These are phyloP conservation scores for Odontamblyopus rebecca DNA, from an alignment of 2,797 vertebrate genomes.

Conservation along the genomic window DNA sequence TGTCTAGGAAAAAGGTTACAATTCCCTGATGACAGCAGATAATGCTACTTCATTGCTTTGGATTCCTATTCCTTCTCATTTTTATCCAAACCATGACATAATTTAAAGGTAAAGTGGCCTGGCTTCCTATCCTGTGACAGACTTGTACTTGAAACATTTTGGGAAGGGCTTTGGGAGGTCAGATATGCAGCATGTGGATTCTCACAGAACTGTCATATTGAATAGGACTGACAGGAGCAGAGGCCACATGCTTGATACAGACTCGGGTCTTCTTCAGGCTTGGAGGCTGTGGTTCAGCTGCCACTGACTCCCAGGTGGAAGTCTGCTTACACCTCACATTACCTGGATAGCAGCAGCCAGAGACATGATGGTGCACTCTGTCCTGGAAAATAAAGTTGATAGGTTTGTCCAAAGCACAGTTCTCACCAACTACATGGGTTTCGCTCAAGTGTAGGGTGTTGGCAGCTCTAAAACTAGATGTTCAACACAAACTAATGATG, in stretches of 20 bases:
- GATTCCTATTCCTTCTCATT: constrained; percentile 35
- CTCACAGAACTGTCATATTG: constrained; percentile 50
- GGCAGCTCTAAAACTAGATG: background rate
- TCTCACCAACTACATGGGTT: background rate
- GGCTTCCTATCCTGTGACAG: constrained; percentile 13
- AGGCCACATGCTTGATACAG: constrained; percentile 67
- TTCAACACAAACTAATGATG: constrained; percentile 1
- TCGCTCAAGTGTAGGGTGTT: background rate
- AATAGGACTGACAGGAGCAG: constrained; percentile 48
- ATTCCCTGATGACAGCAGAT: constrained; percentile 75
- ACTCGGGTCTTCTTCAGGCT: constrained; percentile 54
- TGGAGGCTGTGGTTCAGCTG: constrained; percentile 35
- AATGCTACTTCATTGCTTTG: constrained; percentile 65
- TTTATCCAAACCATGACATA: constrained; percentile 22
- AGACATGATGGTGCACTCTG: constrained; percentile 84
- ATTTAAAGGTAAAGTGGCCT: constrained; percentile 17
- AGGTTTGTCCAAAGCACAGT: constrained; percentile 52
- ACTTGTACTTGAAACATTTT: constrained; percentile 33
- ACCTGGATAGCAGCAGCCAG: constrained; percentile 82
- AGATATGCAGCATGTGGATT: constrained; percentile 60
- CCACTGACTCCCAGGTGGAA: constrained; percentile 38
- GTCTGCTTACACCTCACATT: constrained; percentile 69
- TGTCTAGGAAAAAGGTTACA: constrained; percentile 68
- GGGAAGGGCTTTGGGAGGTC: constrained; percentile 66
- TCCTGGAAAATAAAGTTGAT: constrained; percentile 78